These are phyloP conservation scores for Tamandua tetradactyla DNA, from an alignment of 2,797 vertebrate species.

Conservation along the genomic window DNA sequence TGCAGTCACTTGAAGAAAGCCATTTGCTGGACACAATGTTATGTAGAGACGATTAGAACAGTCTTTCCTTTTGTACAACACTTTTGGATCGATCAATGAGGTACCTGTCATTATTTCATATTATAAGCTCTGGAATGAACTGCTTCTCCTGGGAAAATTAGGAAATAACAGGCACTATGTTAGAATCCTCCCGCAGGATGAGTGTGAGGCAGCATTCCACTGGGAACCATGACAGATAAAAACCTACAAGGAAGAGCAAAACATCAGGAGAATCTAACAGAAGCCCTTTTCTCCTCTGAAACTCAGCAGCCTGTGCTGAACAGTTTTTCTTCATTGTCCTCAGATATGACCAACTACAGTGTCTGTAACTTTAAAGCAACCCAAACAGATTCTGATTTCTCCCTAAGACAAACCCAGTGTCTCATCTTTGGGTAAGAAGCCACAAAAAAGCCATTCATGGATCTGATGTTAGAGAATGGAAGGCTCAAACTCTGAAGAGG, in stretches of 20 bases:
- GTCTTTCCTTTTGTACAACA: neutral
- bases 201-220: neutral
- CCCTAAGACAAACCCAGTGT: neutral
- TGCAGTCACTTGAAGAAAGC: neutral
- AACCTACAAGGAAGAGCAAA: neutral
- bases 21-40: neutral
- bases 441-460: neutral
- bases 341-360: neutral
- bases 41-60: neutral
- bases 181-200: neutral
- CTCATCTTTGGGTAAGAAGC: neutral
- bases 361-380: neutral
- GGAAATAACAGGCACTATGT: neutral
- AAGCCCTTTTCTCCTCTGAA: neutral
- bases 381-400: neutral
- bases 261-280: neutral
- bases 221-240: neutral
- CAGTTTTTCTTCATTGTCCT: neutral
- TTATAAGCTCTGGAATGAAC: neutral
- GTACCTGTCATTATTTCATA: neutral
- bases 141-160: constrained; percentile 29
- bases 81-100: neutral
- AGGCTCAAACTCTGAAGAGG: neutral
- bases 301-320: neutral
- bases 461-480: neutral